Evolutionary conservation across 2,797 vertebrate genomes (phyloP).

Genomic region (Poecilia gillii): DNA sequence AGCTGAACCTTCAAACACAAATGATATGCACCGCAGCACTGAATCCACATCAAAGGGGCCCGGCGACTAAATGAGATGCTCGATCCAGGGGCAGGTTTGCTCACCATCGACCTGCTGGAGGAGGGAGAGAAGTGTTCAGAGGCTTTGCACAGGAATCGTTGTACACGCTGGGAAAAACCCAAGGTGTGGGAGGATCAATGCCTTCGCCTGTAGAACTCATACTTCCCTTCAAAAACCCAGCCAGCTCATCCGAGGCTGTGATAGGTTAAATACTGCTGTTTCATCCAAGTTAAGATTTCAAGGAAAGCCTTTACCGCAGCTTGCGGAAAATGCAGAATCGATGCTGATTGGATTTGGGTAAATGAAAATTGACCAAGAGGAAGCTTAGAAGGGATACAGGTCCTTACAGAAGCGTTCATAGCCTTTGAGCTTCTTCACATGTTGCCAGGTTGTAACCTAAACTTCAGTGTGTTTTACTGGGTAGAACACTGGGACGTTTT

Average conservation of each 20-base stretch:
- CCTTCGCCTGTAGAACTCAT: conserved; percentile 56
- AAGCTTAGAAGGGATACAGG: conserved; percentile 64
- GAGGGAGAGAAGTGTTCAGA: conserved; percentile 72
- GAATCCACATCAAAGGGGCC: conserved; percentile 80
- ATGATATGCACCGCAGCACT: conserved; percentile 76
- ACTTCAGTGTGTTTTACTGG: background rate
- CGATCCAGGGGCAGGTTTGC: conserved; percentile 74
- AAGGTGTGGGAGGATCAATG: conserved; percentile 75
- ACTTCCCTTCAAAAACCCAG: conserved; percentile 64
- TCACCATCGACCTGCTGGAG: conserved; percentile 61
- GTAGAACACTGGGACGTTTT: background rate
- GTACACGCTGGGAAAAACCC: conserved; percentile 67
- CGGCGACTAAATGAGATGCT: conserved; percentile 79
- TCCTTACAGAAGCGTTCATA: background rate
- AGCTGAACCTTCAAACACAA: conserved; percentile 77
- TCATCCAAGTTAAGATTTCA: conserved; percentile 69
- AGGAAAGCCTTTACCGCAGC: conserved; percentile 68
- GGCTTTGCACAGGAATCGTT: conserved; percentile 68
- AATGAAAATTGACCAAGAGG: conserved; percentile 75
- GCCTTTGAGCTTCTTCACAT: background rate
- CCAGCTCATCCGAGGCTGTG: conserved; percentile 65
- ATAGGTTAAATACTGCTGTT: conserved; percentile 76
- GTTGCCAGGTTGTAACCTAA: background rate
- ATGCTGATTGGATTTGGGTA: conserved; percentile 78
- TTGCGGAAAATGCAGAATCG: conserved; percentile 66